Conservation (phyloP, 2,113 vertebrate species). For the Barnardius zonarius region DNA sequence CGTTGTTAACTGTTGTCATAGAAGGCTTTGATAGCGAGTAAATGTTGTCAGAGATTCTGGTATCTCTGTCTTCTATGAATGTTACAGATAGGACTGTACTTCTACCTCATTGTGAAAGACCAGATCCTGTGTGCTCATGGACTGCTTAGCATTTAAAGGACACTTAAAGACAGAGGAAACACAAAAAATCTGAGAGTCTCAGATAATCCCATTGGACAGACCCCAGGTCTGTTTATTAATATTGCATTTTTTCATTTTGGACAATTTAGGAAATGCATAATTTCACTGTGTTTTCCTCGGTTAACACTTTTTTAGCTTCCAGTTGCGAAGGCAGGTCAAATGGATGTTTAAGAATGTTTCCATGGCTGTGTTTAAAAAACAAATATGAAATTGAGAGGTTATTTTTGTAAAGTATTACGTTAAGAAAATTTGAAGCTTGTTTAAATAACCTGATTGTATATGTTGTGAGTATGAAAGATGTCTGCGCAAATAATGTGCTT, state of each 20-base stretch:
- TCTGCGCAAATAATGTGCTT: neutral
- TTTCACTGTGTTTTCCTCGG: neutral
- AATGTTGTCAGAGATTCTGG: neutral
- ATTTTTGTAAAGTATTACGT: neutral
- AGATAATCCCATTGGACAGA: neutral
- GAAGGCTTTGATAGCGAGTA: neutral
- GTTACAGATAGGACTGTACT: neutral
- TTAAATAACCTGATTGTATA: neutral
- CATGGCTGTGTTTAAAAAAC: neutral
- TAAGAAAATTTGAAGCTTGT: neutral
- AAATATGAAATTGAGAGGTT: neutral
- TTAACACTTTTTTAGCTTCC: neutral
- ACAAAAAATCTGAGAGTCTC: no score
- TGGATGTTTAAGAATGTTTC: neutral
- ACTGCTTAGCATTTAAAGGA: neutral
- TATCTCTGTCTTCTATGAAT: neutral
- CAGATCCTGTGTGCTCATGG: neutral
- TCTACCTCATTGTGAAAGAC: neutral
- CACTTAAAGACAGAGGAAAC: neutral
- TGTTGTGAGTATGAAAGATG: neutral
- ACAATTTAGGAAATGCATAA: neutral
- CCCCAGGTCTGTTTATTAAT: neutral
- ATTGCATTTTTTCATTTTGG: neutral
- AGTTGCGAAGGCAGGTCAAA: neutral
- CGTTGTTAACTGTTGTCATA: neutral